Conservation (phyloP, 1,140 invertebrate genomes). For the Drosophila hydei region DNA sequence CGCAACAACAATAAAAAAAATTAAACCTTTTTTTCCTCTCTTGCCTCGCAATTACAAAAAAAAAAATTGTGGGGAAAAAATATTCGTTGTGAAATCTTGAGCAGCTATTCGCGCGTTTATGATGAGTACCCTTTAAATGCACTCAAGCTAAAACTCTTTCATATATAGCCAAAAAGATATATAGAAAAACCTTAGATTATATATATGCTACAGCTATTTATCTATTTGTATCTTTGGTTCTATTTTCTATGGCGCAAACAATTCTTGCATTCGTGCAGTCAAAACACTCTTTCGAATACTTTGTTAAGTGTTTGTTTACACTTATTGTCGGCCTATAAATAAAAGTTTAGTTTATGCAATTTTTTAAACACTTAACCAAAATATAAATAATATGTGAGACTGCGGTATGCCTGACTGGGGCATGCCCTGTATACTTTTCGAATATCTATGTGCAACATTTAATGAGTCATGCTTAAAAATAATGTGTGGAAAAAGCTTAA, state of each 20-base stretch:
- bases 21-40: constrained; percentile 42
- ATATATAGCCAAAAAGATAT: not conserved
- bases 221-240: constrained; percentile 3
- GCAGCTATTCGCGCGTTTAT: not conserved
- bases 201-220: constrained; percentile 13
- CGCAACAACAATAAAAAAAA: constrained; percentile 27
- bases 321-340: constrained; percentile 13
- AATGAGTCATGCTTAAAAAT: no score
- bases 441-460: no score
- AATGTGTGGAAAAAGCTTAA: no score
- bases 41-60: constrained; percentile 29
- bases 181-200: not conserved
- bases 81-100: constrained; percentile 34
- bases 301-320: constrained; percentile 38
- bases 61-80: constrained; percentile 19
- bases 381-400: constrained; percentile 21
- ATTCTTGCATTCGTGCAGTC: not conserved
- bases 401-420: no score
- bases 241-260: constrained; percentile 4
- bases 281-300: constrained; percentile 10
- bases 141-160: constrained; percentile 17
- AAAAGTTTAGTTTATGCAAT: constrained; percentile 14
- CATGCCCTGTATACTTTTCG: no score
- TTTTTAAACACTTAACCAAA: constrained; percentile 64
- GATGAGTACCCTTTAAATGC: constrained; percentile 14